Conservation (phyloP, 2,797 vertebrate genomes). For the Tauraco hartlaubi region DNA sequence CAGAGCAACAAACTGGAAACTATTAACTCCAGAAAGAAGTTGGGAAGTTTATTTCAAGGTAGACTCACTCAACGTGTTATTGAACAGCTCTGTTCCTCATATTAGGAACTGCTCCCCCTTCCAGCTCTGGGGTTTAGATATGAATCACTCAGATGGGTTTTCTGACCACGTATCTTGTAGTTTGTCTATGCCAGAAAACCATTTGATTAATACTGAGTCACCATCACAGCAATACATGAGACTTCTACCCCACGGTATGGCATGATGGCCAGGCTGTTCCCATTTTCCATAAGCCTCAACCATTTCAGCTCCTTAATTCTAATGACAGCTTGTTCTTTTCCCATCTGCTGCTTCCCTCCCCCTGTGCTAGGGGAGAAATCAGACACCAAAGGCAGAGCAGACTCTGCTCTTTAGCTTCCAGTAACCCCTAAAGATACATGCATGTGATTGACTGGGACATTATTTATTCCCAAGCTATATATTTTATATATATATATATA, state of each 20-base stretch:
- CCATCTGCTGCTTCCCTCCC: conserved; percentile 56
- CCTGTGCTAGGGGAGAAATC: conserved; percentile 28
- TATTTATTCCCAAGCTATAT: neutral
- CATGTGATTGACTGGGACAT: neutral
- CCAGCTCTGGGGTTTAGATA: neutral
- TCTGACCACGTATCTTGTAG: neutral
- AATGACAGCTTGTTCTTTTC: conserved; percentile 48
- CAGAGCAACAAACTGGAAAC: neutral
- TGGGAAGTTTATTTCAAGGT: neutral
- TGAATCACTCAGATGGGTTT: neutral
- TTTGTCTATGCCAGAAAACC: neutral
- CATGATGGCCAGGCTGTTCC: neutral
- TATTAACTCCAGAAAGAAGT: neutral
- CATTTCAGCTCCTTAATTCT: conserved; percentile 54
- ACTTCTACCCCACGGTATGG: neutral
- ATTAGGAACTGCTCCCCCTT: neutral
- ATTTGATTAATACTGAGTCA: neutral
- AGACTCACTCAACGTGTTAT: neutral
- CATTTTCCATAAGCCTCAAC: neutral
- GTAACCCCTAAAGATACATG: neutral
- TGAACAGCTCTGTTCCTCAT: neutral
- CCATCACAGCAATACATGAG: neutral
- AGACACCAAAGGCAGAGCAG: conserved; percentile 27
- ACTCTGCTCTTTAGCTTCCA: conserved; percentile 3
- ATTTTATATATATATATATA: neutral